These are phyloP conservation scores for Solea solea DNA, from an alignment of 2,113 vertebrate genomes.

Conservation along the genomic window DNA sequence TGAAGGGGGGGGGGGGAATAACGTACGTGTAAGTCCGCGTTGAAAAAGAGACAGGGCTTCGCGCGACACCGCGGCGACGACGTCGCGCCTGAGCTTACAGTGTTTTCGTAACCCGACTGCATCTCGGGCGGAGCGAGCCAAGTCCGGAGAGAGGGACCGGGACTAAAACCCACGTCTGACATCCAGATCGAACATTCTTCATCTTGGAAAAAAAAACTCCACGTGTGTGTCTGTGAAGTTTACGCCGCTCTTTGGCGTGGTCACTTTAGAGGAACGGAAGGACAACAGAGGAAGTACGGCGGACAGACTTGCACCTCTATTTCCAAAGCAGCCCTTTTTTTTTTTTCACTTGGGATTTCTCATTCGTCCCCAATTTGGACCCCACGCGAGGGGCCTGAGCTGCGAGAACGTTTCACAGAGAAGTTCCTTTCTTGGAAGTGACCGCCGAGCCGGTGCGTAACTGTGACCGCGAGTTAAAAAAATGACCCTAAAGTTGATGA, in stretches of 20 bases:
- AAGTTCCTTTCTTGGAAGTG: conserved; percentile 6
- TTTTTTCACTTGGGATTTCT: background rate
- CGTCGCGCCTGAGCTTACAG: conserved; percentile 17
- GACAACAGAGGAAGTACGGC: conserved; percentile 43
- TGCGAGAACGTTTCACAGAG: conserved; percentile 21
- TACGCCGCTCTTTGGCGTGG: conserved; percentile 77
- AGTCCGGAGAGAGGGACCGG: background rate
- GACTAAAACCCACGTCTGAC: conserved; percentile 21
- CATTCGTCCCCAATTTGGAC: conserved; percentile 8
- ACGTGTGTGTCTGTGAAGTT: conserved; percentile 24
- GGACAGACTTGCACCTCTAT: conserved; percentile 28
- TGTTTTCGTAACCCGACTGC: conserved; percentile 8
- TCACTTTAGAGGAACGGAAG: conserved; percentile 52
- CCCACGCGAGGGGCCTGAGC: background rate
- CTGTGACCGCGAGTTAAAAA: background rate
- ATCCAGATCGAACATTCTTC: conserved; percentile 40
- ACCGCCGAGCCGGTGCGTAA: background rate
- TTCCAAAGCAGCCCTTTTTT: conserved; percentile 36
- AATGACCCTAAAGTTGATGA: conserved; percentile 2
- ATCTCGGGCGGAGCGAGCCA: background rate
- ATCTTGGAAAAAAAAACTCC: conserved; percentile 27
- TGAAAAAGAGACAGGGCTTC: background rate
- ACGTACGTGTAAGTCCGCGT: conserved; percentile 22
- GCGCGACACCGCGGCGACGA: background rate
- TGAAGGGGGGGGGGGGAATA: conserved; percentile 23